phyloP scores from a whole-genome alignment of 1,140 invertebrate species.

The Triops longicaudatus region DNA sequence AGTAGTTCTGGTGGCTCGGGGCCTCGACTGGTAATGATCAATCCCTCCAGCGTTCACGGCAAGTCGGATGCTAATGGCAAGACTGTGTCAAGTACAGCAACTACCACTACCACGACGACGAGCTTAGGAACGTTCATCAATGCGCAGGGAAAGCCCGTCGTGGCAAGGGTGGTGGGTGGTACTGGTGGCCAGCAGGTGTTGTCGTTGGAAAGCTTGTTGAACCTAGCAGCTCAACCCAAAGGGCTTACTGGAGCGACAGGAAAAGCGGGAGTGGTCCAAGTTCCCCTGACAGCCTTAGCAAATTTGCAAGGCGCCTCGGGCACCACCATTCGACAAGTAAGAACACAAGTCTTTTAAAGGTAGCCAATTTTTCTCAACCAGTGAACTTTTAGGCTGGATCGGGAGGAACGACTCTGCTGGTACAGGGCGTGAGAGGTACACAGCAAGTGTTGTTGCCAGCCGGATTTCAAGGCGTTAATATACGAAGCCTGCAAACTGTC shows the following conservation, averaged over 20 bases:
- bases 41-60: constrained; percentile 12
- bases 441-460: constrained; percentile 26
- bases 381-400: neutral
- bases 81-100: neutral
- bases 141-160: constrained; percentile 18
- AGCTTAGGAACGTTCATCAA: constrained; percentile 21
- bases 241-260: neutral
- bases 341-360: neutral
- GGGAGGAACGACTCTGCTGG: constrained; percentile 18
- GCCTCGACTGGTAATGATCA: constrained; percentile 23
- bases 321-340: neutral
- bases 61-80: neutral
- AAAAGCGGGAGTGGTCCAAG: constrained; percentile 27
- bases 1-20: constrained; percentile 10
- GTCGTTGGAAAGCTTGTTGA: constrained; percentile 24
- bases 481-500: constrained; percentile 19
- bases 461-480: constrained; percentile 23
- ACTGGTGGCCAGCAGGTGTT: constrained; percentile 22
- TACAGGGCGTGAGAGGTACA: constrained; percentile 23
- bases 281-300: constrained; percentile 23
- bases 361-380: neutral
- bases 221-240: constrained; percentile 18
- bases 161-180: constrained; percentile 23
- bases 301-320: constrained; percentile 19
- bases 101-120: constrained; percentile 9